These are phyloP conservation scores for Lipophrys pholis DNA, from an alignment of 2,113 vertebrate genomes.

Conservation along the genomic window DNA sequence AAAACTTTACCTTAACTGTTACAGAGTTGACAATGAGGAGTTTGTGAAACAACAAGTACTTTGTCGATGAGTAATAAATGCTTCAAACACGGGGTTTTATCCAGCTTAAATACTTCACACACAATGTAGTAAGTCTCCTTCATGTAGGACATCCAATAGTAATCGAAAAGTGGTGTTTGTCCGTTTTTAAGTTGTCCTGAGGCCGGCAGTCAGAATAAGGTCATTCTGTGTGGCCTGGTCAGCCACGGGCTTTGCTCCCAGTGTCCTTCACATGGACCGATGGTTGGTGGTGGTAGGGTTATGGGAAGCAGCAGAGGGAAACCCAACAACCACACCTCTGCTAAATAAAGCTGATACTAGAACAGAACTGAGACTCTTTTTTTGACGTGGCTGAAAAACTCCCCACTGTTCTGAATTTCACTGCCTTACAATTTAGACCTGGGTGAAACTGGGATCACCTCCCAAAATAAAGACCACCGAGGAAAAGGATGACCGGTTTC, in stretches of 20 bases:
- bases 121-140: background rate
- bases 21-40: conserved; percentile 4
- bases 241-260: conserved; percentile 24
- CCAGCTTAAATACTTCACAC: background rate
- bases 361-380: conserved; percentile 58
- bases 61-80: conserved; percentile 20
- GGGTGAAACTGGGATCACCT: conserved; percentile 51
- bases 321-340: conserved; percentile 69
- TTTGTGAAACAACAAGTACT: conserved; percentile 25
- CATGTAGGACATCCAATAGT: background rate
- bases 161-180: conserved; percentile 13
- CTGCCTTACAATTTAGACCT: conserved; percentile 73
- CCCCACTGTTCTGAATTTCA: conserved; percentile 58
- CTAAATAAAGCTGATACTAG: conserved; percentile 74
- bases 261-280: conserved; percentile 43
- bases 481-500: conserved; percentile 48
- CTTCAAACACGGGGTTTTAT: background rate
- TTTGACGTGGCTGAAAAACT: conserved; percentile 53
- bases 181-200: conserved; percentile 6
- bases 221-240: conserved; percentile 66
- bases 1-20: conserved; percentile 18
- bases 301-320: conserved; percentile 57
- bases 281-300: conserved; percentile 57
- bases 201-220: conserved; percentile 22
- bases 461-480: conserved; percentile 53